Base-by-base conservation (phyloP, 2,113 vertebrate genomes). In the Carlito syrichta region DNA sequence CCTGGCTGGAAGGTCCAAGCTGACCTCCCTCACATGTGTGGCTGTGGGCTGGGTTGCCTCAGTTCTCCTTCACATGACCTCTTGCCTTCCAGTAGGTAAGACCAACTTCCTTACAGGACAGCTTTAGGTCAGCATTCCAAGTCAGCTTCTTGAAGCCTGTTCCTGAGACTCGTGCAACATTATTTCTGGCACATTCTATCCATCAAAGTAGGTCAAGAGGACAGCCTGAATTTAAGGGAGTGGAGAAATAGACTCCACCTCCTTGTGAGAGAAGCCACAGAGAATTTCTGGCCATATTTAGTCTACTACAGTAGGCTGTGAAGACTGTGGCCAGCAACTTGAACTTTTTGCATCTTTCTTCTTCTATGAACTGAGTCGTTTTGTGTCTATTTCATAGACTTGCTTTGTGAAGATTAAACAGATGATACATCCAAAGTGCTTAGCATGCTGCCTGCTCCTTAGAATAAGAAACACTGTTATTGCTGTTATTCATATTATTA, bases 391-490 rank as follows among this genome's bases (percentile, higher is more conserved):
- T 45, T 73, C 79, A 63, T 60, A 32, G 40, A 58, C 35, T 71
- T 43, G 25, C n/a, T 62, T 43, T 45, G 45, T 89, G 52, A 82
- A 93, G 58, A 52, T 88, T 19, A 86, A 82, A 45, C 13, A 32
- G 17, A 43, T 8, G 9, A 45, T 4, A 6, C 14, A 30, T 60
- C 40, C 19, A 35, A 69, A 73, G 71, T 45, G 45, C 27, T 71
- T 48, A 25, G 16, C 2, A 4, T 19, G 11, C 25, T 3, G 2
- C 5, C 32, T 52, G 0, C 40, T 43, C 62, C n/a, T 68, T 27
- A 62, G 84, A n/a, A 38, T 11, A 45, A 76, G 32, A 87, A 35
- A 25, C 22, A 23, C 40, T n/a, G 13, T 66, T 54, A 60, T 66
- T 30, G 58, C 58, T 30, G 11, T 32, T 35, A 38, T 40, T 52